Percentiles rank a stretch among this genome's conserved stretches.
Evolutionary conservation across 2,888 invertebrate species (phyloP).

Genomic region (Amphipyra berbera): DNA sequence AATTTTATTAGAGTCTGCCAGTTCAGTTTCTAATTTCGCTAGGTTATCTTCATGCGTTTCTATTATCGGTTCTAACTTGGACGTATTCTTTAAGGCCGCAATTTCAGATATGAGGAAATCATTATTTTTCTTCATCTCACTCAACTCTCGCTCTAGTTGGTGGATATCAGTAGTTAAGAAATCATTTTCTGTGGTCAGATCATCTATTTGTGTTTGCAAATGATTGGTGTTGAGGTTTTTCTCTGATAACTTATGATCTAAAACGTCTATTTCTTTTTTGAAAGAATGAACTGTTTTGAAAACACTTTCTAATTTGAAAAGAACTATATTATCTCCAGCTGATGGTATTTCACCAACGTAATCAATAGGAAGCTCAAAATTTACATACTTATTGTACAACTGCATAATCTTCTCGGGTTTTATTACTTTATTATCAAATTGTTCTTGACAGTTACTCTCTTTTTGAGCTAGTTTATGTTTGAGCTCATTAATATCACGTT

Average conservation of each 20-base stretch:
- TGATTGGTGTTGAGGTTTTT: conserved; percentile 88
- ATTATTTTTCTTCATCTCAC: conserved; percentile 92
- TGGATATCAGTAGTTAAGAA: conserved; percentile 84
- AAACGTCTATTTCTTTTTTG: conserved; percentile 89
- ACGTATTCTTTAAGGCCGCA: conserved; percentile 90
- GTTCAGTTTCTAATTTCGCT: conserved; percentile 91
- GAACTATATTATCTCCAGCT: conserved; percentile 75
- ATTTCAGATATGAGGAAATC: conserved; percentile 92
- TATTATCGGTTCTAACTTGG: conserved; percentile 92
- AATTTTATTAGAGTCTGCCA: conserved; percentile 90
- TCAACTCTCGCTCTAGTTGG: conserved; percentile 90
- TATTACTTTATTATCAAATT: conserved; percentile 69
- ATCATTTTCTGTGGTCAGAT: conserved; percentile 86
- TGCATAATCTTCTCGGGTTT: conserved; percentile 82
- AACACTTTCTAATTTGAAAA: conserved; percentile 86
- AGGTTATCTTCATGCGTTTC: conserved; percentile 93
- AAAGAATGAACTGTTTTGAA: conserved; percentile 90
- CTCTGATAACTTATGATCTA: conserved; percentile 90
- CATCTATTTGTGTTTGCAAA: conserved; percentile 89
- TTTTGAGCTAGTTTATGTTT: conserved; percentile 78
- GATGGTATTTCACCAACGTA: conserved; percentile 85
- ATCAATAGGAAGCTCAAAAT: conserved; percentile 85
- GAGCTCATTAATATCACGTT: conserved; percentile 83
- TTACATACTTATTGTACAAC: conserved; percentile 84
- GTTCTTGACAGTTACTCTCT: conserved; percentile 65